Conservation (phyloP, 2,888 invertebrate species). For the Cephus runcator region DNA sequence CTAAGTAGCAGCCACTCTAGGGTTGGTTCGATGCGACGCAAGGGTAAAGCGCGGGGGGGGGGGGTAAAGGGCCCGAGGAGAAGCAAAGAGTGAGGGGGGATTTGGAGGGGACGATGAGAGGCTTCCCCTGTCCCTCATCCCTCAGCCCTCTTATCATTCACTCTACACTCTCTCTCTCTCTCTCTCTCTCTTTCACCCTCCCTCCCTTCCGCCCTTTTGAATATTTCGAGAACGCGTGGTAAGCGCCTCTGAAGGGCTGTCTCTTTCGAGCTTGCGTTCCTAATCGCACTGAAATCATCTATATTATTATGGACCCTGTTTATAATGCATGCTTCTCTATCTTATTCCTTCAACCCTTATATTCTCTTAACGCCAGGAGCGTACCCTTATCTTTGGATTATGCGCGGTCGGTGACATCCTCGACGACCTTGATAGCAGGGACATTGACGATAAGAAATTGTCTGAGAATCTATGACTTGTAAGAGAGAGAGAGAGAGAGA, state of each 20-base stretch:
- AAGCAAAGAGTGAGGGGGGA: conserved; percentile 26
- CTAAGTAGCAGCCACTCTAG: conserved; percentile 44
- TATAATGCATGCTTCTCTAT: background rate
- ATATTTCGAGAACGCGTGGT: conserved; percentile 52
- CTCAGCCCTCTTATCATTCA: too few species aligned
- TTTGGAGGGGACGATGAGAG: too few species aligned
- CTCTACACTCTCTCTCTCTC: too few species aligned
- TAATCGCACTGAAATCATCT: conserved; percentile 55
- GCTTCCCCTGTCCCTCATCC: too few species aligned
- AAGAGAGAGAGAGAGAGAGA: conserved; percentile 5
- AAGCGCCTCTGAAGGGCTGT: conserved; percentile 56
- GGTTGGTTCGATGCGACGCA: conserved; percentile 37
- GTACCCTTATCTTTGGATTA: too few species aligned
- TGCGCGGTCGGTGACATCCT: too few species aligned
- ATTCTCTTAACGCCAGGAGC: too few species aligned
- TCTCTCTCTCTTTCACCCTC: background rate
- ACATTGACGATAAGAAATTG: conserved; percentile 2
- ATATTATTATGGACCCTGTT: conserved; percentile 50
- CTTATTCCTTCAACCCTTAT: too few species aligned
- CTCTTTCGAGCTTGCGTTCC: conserved; percentile 50
- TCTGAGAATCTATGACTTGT: background rate
- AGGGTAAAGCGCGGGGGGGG: conserved; percentile 2
- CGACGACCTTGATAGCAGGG: background rate
- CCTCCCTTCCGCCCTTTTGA: conserved; percentile 22
- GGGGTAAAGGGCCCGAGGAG: conserved; percentile 23